phyloP scores from a whole-genome alignment of 2,113 vertebrate species.

The Chelonoidis abingdonii region DNA sequence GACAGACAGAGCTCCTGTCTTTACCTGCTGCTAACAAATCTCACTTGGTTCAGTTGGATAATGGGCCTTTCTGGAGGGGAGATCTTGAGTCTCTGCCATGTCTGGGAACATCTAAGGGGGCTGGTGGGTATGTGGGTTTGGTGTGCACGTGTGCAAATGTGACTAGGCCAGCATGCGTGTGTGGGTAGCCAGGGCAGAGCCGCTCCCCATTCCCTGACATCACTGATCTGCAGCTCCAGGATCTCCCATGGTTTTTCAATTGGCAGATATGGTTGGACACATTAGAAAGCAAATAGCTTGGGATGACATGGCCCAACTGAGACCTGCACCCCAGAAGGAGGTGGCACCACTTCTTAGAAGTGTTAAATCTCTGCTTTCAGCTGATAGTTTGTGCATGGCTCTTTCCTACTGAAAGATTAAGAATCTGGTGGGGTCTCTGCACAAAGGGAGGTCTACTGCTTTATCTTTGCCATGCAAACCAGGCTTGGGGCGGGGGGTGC shows the following conservation, averaged over 20 bases:
- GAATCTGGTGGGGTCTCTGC: not conserved
- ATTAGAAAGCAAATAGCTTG: fast-evolving
- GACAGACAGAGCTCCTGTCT: not conserved
- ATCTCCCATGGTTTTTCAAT: not conserved
- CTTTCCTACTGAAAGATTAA: fast-evolving
- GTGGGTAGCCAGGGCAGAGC: fast-evolving
- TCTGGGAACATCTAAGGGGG: not conserved
- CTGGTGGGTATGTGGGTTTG: not conserved
- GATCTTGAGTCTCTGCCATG: fast-evolving
- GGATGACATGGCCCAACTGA: not conserved
- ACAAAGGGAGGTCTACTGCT: not conserved
- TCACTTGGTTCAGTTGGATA: not conserved
- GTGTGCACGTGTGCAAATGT: not conserved
- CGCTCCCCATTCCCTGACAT: fast-evolving
- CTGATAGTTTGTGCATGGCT: not conserved
- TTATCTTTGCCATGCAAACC: not conserved
- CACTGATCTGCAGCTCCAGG: not conserved
- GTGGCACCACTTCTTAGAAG: not conserved
- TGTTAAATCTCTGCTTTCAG: fast-evolving
- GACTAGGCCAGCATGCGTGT: fast-evolving
- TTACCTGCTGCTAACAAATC: not conserved
- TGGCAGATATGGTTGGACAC: not conserved
- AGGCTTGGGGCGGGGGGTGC: not conserved
- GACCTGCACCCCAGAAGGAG: not conserved
- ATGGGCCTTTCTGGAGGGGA: not conserved